Base-by-base conservation (phyloP, 1,140 invertebrate genomes). In the Lasaia peninsularis region DNA sequence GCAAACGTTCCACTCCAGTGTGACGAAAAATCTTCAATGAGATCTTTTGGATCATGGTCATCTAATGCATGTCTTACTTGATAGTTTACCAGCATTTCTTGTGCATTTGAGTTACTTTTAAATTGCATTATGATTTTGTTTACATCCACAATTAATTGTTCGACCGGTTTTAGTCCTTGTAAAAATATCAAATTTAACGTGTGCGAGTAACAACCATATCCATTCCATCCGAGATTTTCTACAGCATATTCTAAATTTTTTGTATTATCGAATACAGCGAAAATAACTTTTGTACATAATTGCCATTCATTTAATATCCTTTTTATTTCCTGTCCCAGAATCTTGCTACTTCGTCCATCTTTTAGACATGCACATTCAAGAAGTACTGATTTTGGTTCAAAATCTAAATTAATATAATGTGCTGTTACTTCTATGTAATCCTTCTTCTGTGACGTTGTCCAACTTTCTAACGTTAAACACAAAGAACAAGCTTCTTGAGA, bases 1-100 rank as follows among this genome's bases (percentile, higher is more conserved):
- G 20, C n/a, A 48, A 48, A 48, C 3, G 44, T 48, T 48, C 44
- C 44, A 24, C 21, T 48, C 44, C 44, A 48, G 21, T 48, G 44
- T 12, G 4, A 18, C n/a, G 44, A 20, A 3, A 48, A 16, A n/a
- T 48, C 18, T 48, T 48, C 10, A n/a, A 48, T 48, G 6, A 48
- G 20, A n/a, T 48, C 44, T 20, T 48, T 24, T 5, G 20, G 18
- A n/a, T 48, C 44, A 2, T 48, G 10, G 5, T 24, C 44, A 6
- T 48, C 44, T 20, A 21, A 18, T 48, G 11, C 0, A 24, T 12
- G 20, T 48, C 44, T 48, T 1, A 5, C n/a, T 21, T 48, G 44
- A 24, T 48, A 48, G 20, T 11, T 48, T 48, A 20, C 20, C 11
- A 48, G 44, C 44, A 48, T 48, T 24, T 48, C 44, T n/a, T 48